Percentiles rank a stretch among this genome's conserved stretches.
Conservation (phyloP, 2,113 vertebrate genomes). For the Turdus rufiventris region DNA sequence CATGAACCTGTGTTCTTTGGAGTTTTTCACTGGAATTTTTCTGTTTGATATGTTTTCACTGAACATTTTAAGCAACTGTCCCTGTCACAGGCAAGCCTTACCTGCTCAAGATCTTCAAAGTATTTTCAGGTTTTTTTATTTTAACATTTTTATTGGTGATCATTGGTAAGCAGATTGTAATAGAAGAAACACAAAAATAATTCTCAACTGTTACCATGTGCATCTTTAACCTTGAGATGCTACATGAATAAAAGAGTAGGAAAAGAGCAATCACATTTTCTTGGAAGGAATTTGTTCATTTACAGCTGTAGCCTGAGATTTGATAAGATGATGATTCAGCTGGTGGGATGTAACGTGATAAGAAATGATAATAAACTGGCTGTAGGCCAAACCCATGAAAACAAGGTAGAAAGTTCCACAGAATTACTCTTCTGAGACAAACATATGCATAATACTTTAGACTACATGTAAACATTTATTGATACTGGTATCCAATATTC, state of each 20-base stretch:
- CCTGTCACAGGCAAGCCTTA: neutral
- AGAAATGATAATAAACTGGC: neutral
- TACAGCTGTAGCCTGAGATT: conserved; percentile 17
- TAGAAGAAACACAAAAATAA: neutral
- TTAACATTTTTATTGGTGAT: neutral
- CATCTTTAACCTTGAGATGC: neutral
- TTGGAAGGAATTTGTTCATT: conserved; percentile 26
- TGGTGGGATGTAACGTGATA: neutral
- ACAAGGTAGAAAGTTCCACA: neutral
- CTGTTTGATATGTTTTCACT: neutral
- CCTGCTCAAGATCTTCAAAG: neutral
- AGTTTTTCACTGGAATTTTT: neutral
- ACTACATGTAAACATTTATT: neutral
- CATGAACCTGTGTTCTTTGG: neutral
- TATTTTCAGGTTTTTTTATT: neutral
- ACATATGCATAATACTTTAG: neutral
- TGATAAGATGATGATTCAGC: conserved; percentile 20
- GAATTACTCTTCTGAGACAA: neutral
- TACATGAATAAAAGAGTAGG: neutral
- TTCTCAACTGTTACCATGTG: neutral
- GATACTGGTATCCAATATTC: neutral
- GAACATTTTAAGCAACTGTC: neutral
- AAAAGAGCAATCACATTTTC: conserved; percentile 11
- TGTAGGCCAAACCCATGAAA: neutral
- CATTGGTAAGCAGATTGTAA: neutral